These are phyloP conservation scores for Candidula unifasciata DNA, from an alignment of 2,888 invertebrate genomes.

Conservation along the genomic window DNA sequence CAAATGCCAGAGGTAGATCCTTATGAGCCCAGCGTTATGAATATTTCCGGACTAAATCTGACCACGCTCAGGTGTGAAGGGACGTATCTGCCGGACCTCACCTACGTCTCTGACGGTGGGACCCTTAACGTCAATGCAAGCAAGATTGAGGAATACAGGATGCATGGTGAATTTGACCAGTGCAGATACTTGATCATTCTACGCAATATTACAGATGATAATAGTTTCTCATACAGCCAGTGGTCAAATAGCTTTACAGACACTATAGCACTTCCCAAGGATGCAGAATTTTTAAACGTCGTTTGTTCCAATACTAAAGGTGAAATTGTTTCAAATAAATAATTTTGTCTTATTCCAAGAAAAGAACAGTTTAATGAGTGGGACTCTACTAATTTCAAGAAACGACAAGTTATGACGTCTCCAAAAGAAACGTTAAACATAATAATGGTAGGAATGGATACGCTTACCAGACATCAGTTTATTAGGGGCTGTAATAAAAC, in stretches of 20 bases:
- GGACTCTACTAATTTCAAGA: slow-evolving; percentile 48
- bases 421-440: slow-evolving; percentile 82
- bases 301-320: slow-evolving; percentile 1
- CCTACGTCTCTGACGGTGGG: too few relatives aligned
- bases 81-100: too few relatives aligned
- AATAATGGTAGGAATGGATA: slow-evolving; percentile 89
- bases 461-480: slow-evolving; percentile 90
- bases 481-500: slow-evolving; percentile 88
- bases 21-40: too few relatives aligned
- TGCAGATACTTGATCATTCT: too few relatives aligned
- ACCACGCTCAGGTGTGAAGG: too few relatives aligned
- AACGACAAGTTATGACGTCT: slow-evolving; percentile 47
- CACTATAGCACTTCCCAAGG: slow-evolving; percentile 53
- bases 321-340: slow-evolving; percentile 66
- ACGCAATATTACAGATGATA: too few relatives aligned
- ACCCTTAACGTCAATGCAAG: too few relatives aligned
- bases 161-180: too few relatives aligned
- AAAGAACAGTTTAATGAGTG: slow-evolving; percentile 58
- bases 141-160: too few relatives aligned
- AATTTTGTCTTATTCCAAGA: slow-evolving; percentile 68
- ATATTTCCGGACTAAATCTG: too few relatives aligned
- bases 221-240: slow-evolving; percentile 48
- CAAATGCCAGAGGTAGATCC: too few relatives aligned
- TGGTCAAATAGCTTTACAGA: slow-evolving; percentile 50
- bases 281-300: too few relatives aligned